These are phyloP conservation scores for Ylistrum balloti DNA, from an alignment of 1,140 invertebrate species.

Conservation along the genomic window DNA sequence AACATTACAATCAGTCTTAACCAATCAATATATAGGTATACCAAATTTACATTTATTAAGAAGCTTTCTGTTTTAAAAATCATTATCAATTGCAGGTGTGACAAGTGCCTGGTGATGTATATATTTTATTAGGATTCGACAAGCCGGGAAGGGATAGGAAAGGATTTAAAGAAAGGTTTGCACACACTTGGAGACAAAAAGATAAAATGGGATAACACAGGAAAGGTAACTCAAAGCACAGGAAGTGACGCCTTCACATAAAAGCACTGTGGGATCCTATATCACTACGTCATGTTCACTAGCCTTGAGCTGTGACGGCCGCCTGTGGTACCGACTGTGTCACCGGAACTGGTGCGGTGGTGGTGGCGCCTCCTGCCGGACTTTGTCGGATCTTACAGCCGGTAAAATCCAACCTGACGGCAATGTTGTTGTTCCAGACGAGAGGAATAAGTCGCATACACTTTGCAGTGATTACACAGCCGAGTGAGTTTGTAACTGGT, in stretches of 20 bases:
- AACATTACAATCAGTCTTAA: background rate
- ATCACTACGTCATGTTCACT: slow-evolving; percentile 4
- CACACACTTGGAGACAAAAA: background rate
- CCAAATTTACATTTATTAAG: too few species aligned
- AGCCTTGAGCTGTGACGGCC: slow-evolving; percentile 30
- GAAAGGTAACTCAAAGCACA: background rate
- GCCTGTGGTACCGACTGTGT: background rate
- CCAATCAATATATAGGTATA: background rate
- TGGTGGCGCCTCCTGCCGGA: background rate
- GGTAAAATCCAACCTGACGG: slow-evolving; percentile 56
- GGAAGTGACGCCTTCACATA: background rate
- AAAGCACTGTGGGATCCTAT: slow-evolving; percentile 12
- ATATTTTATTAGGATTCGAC: background rate
- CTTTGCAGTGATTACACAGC: slow-evolving; percentile 57
- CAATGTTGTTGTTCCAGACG: slow-evolving; percentile 58
- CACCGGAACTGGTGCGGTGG: background rate
- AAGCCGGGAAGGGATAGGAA: background rate
- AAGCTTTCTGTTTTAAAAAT: too few species aligned
- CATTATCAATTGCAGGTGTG: too few species aligned
- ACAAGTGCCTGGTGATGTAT: too few species aligned
- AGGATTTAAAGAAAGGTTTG: slow-evolving; percentile 4
- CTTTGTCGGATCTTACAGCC: slow-evolving; percentile 55
- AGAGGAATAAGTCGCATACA: slow-evolving; percentile 54
- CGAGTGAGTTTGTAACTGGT: slow-evolving; percentile 30
- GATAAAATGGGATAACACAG: background rate